Evolutionary conservation across 2,113 vertebrate genomes (phyloP).

Genomic region (Ploceus nigricollis): DNA sequence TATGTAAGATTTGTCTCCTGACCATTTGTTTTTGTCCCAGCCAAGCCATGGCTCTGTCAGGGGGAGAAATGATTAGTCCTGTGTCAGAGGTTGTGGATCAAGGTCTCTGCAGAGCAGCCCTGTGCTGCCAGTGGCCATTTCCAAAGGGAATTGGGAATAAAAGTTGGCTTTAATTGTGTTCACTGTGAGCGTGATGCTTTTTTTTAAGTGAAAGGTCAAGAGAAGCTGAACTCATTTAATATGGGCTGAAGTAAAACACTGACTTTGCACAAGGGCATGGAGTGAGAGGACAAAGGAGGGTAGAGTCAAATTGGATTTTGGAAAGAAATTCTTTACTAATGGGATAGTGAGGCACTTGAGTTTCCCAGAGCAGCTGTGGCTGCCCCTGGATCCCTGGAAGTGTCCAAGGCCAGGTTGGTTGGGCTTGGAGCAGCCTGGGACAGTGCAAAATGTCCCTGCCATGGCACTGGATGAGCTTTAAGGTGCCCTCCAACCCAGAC

Average conservation of each 20-base stretch:
- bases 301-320: neutral
- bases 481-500: neutral
- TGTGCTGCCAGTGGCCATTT: neutral
- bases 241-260: neutral
- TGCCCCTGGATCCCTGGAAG: neutral
- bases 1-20: neutral
- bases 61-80: neutral
- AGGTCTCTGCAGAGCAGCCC: neutral
- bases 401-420: rapidly evolving
- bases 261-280: neutral
- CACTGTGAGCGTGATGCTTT: neutral
- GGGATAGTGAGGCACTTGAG: neutral
- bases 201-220: neutral
- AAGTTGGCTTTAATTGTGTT: neutral
- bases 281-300: neutral
- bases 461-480: rapidly evolving
- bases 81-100: neutral
- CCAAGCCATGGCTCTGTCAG: neutral
- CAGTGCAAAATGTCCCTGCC: neutral
- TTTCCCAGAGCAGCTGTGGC: neutral
- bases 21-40: neutral
- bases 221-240: neutral
- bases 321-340: neutral
- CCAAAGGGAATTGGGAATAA: neutral
- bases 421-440: neutral